phyloP scores from a whole-genome alignment of 2,113 vertebrate genomes.

The Antechinus flavipes region DNA sequence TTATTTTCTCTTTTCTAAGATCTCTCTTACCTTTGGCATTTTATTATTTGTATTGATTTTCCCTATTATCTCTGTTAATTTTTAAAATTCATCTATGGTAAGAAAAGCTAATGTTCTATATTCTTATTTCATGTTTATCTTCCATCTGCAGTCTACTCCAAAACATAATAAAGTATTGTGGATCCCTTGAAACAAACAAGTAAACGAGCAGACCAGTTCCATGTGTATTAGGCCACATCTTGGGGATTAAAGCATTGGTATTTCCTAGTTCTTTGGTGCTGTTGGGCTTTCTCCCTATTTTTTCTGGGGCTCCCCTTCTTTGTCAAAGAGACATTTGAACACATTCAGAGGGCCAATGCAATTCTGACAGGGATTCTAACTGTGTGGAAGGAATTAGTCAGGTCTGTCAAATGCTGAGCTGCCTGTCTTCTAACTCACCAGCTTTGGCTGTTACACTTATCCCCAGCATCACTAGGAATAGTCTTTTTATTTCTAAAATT shows the following conservation, averaged over 20 bases:
- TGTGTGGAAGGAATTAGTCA: conserved; percentile 83
- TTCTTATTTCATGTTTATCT: conserved; percentile 12
- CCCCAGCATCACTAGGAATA: conserved; percentile 71
- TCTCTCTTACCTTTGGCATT: conserved; percentile 28
- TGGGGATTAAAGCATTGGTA: background rate
- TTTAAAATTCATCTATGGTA: conserved; percentile 44
- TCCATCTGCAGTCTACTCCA: conserved; percentile 44
- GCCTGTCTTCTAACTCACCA: conserved; percentile 82
- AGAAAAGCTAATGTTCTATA: conserved; percentile 25
- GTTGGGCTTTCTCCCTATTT: conserved; percentile 59
- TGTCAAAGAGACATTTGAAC: conserved; percentile 80
- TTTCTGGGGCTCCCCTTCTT: conserved; percentile 70
- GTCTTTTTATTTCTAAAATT: conserved; percentile 64
- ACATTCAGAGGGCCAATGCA: conserved; percentile 78
- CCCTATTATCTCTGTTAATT: background rate
- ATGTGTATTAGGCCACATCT: background rate
- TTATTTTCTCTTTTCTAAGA: background rate
- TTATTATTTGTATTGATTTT: background rate
- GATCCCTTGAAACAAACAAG: background rate
- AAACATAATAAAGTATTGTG: conserved; percentile 23
- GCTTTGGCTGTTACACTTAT: conserved; percentile 80
- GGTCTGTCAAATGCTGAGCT: conserved; percentile 78
- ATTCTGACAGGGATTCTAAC: conserved; percentile 72
- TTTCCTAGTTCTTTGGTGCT: conserved; percentile 71
- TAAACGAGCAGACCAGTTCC: background rate